Base-by-base conservation (phyloP, 2,888 invertebrate genomes). In the Lochmaea crataegi region DNA sequence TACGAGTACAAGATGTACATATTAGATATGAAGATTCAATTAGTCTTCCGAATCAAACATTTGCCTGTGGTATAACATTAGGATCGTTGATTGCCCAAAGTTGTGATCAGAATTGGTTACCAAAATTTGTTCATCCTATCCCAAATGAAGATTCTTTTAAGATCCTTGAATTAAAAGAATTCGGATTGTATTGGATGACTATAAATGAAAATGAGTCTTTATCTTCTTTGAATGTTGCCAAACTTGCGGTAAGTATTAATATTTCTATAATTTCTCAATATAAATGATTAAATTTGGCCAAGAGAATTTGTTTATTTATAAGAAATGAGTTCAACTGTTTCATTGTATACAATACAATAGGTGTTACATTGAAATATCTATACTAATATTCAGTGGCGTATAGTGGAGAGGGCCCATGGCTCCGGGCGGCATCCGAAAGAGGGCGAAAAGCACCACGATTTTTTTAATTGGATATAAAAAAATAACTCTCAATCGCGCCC, bases 1-100 rank as follows among this genome's bases (percentile, higher is more conserved):
- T 99, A 63, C 96, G 95, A 85, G 92, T 99, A 75, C 94, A 92
- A 82, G 96, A 98, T 88, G 97, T 99, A 16, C 99, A 99, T 86
- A 91, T 99, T 75, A 93, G 99, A 6, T 99, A 96, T 87, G 99
- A 99, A 88, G 98, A 99, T 88, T 90, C 91, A 56, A 87, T 91
- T 16, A 94, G 94, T 14, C 90, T 93, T 77, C 90, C 92, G 22
- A 88, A 90, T 63, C 88, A 88, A 79, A 90, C 92, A 45, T 93
- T 98, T 87, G 94, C 96, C 53, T 94, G 94, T 86, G 99, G 99
- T 12, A 88, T 99, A 56, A 93, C 93, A 72, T 94, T 97, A 81
- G 94, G 94, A 83, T 92, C 94, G 42, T 89, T 99, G 75, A 92
- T 94, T 77, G 96, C 96, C 18, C 96, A 98, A 88, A 98, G 96